phyloP scores from a whole-genome alignment of 2,113 vertebrate genomes.

The Arenaria interpres region DNA sequence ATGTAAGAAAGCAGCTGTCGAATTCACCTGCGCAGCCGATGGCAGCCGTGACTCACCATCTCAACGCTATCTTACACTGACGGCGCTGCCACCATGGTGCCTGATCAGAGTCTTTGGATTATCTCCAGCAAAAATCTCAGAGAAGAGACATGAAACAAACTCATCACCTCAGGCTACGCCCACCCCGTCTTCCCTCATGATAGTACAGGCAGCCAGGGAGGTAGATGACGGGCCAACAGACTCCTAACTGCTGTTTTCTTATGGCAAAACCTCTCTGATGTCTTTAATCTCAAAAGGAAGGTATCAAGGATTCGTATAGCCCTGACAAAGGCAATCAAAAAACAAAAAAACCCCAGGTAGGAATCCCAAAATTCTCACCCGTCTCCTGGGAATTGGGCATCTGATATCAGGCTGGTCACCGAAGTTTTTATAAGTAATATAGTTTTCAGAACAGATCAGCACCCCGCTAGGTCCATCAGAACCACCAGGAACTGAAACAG shows the following conservation, averaged over 20 bases:
- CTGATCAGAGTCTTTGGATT: constrained; percentile 70
- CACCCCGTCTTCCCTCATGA: neutral
- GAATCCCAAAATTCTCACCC: constrained; percentile 78
- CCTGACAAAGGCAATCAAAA: neutral
- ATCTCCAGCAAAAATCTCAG: constrained; percentile 73
- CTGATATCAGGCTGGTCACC: constrained; percentile 98
- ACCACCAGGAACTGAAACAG: constrained; percentile 90
- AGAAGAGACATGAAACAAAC: constrained; percentile 80
- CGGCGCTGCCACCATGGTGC: neutral
- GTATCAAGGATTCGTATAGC: neutral
- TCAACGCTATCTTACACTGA: neutral
- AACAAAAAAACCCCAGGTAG: neutral
- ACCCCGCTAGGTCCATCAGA: constrained; percentile 97
- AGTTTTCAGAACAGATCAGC: constrained; percentile 98
- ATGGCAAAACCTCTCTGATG: neutral
- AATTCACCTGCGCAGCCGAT: accelerated
- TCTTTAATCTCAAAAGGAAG: neutral
- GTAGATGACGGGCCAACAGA: accelerated
- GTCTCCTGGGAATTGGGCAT: constrained; percentile 94
- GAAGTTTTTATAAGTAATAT: constrained; percentile 99
- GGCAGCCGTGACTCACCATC: neutral
- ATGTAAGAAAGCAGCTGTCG: neutral
- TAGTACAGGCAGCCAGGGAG: neutral
- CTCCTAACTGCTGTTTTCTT: neutral
- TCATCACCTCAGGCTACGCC: constrained; percentile 67